These are phyloP conservation scores for Actinia tenebrosa DNA, from an alignment of 64 coral and sea anemone species.

Conservation along the genomic window DNA sequence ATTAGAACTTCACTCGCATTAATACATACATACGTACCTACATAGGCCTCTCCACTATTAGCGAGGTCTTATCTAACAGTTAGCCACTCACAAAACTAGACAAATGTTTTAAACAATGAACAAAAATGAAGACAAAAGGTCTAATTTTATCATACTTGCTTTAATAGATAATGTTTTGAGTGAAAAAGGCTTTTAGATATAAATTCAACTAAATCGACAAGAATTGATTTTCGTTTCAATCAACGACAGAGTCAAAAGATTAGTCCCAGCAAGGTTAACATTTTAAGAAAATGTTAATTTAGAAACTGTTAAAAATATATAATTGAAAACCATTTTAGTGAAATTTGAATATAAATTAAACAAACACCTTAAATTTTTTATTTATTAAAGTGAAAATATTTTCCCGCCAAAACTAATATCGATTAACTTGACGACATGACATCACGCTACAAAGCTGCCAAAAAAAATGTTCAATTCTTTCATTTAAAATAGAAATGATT, in stretches of 20 bases:
- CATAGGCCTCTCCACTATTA: neutral
- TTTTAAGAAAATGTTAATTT: neutral
- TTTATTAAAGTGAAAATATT: neutral
- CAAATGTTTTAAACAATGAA: neutral
- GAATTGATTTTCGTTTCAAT: neutral
- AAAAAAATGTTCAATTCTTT: neutral
- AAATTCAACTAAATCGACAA: neutral
- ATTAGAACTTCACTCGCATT: neutral
- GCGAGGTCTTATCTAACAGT: neutral
- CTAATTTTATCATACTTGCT: neutral
- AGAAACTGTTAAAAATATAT: neutral
- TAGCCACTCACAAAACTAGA: neutral
- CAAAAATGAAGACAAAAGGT: neutral
- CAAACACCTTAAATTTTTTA: neutral
- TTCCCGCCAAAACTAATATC: neutral
- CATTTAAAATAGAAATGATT: neutral
- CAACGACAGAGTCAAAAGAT: neutral
- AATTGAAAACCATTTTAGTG: neutral
- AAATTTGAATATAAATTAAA: neutral
- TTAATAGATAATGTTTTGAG: neutral
- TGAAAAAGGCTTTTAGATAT: neutral
- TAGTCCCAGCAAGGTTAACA: neutral
- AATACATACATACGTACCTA: neutral
- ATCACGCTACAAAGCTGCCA: neutral
- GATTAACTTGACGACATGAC: neutral